Evolutionary conservation across 2,888 invertebrate species (phyloP), one percentile per base, ranked within the genome.

Genomic region (Camponotus fellah): DNA sequence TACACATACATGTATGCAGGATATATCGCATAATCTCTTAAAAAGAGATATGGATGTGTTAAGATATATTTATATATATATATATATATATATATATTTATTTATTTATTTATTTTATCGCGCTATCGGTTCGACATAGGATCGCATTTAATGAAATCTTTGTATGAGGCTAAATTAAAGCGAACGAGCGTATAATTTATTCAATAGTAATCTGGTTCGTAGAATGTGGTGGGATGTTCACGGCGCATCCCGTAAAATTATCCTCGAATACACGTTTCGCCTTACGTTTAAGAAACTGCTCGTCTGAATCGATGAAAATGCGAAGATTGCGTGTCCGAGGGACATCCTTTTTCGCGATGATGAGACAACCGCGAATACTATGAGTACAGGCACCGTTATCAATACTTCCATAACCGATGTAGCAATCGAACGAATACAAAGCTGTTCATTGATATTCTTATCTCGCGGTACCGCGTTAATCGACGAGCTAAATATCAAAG

Each of bases 381-480:
- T 40, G 37, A 72, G 60, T 60, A 53, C 37, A 40, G 68, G 65
- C 71, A 69, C 75, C 81, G 81, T 58, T 80, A 85, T 80, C 80
- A 82, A 69, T 80, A 81, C 56, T 43, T 2, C 53, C 77, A 37
- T 74, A 75, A 80, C 32, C n/a, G 26, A 6, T 53, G 60, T 34
- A 40, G 43, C 34, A 58, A 79, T 58, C 56, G 43, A 32, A 32
- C 26, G 77, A 71, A 72, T 58, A 86, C 77, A 80, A 83, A 80
- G 43, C 37, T 68, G 80, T 69, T 82, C 77, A 84, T 87, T 89
- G 82, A 81, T 86, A 91, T 91, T 90, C 90, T 62, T 37, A 53
- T 71, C 76, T 56, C 66, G 71, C n/a, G 37, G 32, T 49, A 9
- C 3, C 14, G 68, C 40, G 69, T 85, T 72, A 68, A 46, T 72